Percentiles rank a stretch among this genome's conserved stretches.
These are phyloP conservation scores for Drosophila albomicans DNA, from an alignment of 1,140 invertebrate species.

Conservation along the genomic window DNA sequence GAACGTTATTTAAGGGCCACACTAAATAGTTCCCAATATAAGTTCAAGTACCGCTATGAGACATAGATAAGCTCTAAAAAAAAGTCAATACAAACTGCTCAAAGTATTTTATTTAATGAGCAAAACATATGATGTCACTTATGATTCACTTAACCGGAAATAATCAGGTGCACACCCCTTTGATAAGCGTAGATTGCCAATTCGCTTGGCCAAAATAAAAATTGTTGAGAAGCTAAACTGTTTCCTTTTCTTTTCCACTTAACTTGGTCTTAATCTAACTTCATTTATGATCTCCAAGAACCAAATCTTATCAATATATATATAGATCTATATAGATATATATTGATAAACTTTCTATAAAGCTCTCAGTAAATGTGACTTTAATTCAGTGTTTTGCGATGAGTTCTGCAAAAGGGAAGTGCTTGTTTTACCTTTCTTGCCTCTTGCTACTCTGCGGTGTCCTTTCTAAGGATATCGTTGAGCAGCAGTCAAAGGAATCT, in stretches of 20 bases:
- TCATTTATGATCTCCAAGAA: not conserved
- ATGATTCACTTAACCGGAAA: too few species aligned
- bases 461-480: not conserved
- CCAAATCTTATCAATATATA: not conserved
- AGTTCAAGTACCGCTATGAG: constrained; percentile 3
- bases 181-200: too few species aligned
- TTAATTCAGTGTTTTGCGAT: constrained; percentile 1
- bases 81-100: not conserved
- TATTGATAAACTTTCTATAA: constrained; percentile 2
- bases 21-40: constrained; percentile 12
- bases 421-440: not conserved
- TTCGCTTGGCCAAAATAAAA: too few species aligned
- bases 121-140: too few species aligned
- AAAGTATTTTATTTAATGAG: not conserved
- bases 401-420: not conserved
- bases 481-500: not conserved
- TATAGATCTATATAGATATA: too few species aligned
- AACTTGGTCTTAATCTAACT: not conserved
- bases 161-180: too few species aligned
- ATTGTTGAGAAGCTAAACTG: too few species aligned
- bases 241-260: too few species aligned
- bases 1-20: constrained; percentile 5
- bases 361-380: not conserved
- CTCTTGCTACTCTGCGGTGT: not conserved
- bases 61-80: not conserved